Conservation (phyloP, 2,797 vertebrate genomes). For the Melanotaenia maccullochi region DNA sequence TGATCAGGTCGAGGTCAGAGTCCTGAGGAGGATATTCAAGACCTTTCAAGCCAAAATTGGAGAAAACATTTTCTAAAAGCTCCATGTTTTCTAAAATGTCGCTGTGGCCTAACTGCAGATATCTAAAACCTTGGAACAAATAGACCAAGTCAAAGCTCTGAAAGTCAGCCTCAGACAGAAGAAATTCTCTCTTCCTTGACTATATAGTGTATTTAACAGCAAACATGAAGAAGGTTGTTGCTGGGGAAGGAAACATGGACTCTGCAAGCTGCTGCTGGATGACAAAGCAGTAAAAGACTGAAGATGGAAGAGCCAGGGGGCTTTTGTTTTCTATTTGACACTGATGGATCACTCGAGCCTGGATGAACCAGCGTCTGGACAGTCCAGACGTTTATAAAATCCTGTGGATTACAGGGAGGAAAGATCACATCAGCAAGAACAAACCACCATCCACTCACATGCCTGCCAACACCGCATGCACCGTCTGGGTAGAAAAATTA, state of each 20-base stretch:
- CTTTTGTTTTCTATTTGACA: slow-evolving; percentile 65
- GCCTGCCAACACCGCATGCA: background rate
- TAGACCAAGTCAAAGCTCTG: background rate
- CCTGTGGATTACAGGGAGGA: slow-evolving; percentile 54
- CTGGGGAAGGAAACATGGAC: slow-evolving; percentile 14
- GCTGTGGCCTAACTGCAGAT: background rate
- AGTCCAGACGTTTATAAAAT: slow-evolving; percentile 61
- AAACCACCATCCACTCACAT: slow-evolving; percentile 18
- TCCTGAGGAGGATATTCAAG: background rate
- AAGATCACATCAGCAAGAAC: slow-evolving; percentile 37
- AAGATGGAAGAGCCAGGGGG: slow-evolving; percentile 19
- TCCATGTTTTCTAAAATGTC: background rate
- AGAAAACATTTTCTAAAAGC: background rate
- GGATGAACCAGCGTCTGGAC: slow-evolving; percentile 61
- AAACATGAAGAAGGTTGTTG: slow-evolving; percentile 12
- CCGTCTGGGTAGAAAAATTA: background rate
- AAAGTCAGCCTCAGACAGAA: background rate
- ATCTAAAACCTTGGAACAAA: background rate
- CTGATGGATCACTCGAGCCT: slow-evolving; percentile 57
- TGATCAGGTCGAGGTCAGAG: background rate
- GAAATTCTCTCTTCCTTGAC: background rate
- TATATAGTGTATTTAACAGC: background rate
- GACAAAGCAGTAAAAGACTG: slow-evolving; percentile 33
- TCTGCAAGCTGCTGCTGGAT: slow-evolving; percentile 21
- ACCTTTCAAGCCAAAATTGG: background rate